These are phyloP conservation scores for Nymphicus hollandicus DNA, from an alignment of 2,113 vertebrate genomes.

Conservation along the genomic window DNA sequence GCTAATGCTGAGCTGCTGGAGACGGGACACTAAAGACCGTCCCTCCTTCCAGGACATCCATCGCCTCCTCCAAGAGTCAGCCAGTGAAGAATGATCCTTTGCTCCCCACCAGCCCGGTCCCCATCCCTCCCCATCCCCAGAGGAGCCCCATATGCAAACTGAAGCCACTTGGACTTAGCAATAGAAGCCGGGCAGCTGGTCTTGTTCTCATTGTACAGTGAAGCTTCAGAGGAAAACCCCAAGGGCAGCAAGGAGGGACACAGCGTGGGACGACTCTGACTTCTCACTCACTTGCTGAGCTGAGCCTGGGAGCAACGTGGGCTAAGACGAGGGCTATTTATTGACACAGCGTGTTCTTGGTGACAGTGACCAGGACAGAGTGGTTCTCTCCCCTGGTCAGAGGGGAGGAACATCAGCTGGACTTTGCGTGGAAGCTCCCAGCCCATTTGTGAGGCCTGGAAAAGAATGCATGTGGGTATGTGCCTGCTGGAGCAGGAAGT, in stretches of 20 bases:
- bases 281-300: not conserved
- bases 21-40: constrained; percentile 90
- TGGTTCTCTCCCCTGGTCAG: accelerated
- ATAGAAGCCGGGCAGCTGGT: not conserved
- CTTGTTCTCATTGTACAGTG: constrained; percentile 51
- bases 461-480: not conserved
- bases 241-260: not conserved
- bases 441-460: not conserved
- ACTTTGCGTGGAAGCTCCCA: not conserved
- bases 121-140: not conserved
- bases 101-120: not conserved
- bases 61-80: constrained; percentile 77
- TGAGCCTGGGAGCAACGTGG: not conserved
- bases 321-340: constrained; percentile 63
- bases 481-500: not conserved
- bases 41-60: constrained; percentile 93
- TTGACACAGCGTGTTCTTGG: constrained; percentile 21
- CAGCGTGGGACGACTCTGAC: not conserved
- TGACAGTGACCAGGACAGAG: not conserved
- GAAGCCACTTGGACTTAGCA: constrained; percentile 55
- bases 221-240: constrained; percentile 32
- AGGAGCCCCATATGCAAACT: not conserved
- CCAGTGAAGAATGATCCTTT: constrained; percentile 67
- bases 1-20: constrained; percentile 96
- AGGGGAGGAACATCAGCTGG: not conserved